Conservation (phyloP, 2,888 invertebrate species). For the Acleris literana region DNA sequence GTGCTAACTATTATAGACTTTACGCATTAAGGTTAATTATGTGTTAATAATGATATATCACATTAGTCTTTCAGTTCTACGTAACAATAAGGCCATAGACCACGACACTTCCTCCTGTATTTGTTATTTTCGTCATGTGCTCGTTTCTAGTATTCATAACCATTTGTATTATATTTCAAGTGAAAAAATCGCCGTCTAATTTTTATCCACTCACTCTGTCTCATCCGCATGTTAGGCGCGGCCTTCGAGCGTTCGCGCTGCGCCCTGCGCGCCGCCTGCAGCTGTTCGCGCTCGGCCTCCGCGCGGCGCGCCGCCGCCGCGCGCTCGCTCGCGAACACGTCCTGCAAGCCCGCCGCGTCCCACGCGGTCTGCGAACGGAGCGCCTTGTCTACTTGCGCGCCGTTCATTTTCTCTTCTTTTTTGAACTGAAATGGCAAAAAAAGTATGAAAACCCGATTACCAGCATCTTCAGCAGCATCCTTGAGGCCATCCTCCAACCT, state of each 20-base stretch:
- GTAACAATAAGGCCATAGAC: too few species aligned
- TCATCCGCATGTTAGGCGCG: slow-evolving; percentile 46
- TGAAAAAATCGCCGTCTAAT: neutral
- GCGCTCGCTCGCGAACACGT: slow-evolving; percentile 64
- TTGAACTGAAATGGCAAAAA: slow-evolving; percentile 85
- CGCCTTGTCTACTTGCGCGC: slow-evolving; percentile 89
- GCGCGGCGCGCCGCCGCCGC: slow-evolving; percentile 50
- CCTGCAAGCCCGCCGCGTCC: slow-evolving; percentile 72
- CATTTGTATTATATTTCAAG: too few species aligned
- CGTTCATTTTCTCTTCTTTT: slow-evolving; percentile 92
- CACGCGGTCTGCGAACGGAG: slow-evolving; percentile 87
- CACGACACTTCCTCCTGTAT: too few species aligned
- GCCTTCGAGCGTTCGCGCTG: slow-evolving; percentile 67
- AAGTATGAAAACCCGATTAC: too few species aligned
- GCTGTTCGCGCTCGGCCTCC: slow-evolving; percentile 46
- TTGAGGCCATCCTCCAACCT: too few species aligned
- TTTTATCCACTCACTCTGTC: slow-evolving; percentile 51
- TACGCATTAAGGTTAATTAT: too few species aligned
- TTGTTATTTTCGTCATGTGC: too few species aligned
- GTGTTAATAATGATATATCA: too few species aligned
- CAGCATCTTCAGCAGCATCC: too few species aligned
- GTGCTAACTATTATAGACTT: too few species aligned
- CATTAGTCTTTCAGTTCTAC: too few species aligned
- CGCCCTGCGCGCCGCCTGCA: slow-evolving; percentile 73
- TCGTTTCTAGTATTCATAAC: too few species aligned